These are phyloP conservation scores for Drosophila formosana DNA, from an alignment of 2,888 invertebrate species.

Conservation along the genomic window DNA sequence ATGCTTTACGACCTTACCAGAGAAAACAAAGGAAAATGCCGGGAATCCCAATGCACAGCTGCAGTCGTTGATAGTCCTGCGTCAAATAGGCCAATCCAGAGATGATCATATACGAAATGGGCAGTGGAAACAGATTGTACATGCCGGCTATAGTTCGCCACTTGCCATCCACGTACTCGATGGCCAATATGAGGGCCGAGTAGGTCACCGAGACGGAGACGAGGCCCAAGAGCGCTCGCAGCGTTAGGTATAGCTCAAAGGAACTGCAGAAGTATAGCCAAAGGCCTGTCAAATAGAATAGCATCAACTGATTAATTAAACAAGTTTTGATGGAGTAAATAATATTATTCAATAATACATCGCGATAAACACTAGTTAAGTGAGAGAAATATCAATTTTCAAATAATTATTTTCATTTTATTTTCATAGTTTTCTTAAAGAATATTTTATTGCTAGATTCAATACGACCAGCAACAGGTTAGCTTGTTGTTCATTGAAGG, in stretches of 20 bases:
- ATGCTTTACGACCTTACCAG: constrained; percentile 86
- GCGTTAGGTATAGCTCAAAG: constrained; percentile 89
- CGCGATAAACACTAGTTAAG: too few relatives aligned
- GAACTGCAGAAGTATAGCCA: constrained; percentile 90
- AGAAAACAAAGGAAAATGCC: constrained; percentile 89
- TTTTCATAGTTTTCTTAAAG: neutral
- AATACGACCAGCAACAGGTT: constrained; percentile 2
- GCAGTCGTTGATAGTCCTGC: constrained; percentile 90
- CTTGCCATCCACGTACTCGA: constrained; percentile 91
- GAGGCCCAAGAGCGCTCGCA: constrained; percentile 90
- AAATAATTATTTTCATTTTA: neutral
- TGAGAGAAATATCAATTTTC: neutral
- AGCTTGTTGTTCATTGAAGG: neutral
- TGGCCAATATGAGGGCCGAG: constrained; percentile 91
- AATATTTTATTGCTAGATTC: neutral
- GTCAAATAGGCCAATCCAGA: constrained; percentile 90
- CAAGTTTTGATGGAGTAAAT: neutral
- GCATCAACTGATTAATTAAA: neutral
- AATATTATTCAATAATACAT: neutral
- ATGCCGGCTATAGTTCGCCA: constrained; percentile 93
- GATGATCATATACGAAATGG: constrained; percentile 90
- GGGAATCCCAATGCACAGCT: constrained; percentile 90
- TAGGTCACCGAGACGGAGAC: constrained; percentile 93
- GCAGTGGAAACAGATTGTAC: constrained; percentile 92
- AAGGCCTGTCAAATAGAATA: constrained; percentile 84